These are phyloP conservation scores for Platycercus adscitus DNA, from an alignment of 2,113 vertebrate species.

Conservation along the genomic window DNA sequence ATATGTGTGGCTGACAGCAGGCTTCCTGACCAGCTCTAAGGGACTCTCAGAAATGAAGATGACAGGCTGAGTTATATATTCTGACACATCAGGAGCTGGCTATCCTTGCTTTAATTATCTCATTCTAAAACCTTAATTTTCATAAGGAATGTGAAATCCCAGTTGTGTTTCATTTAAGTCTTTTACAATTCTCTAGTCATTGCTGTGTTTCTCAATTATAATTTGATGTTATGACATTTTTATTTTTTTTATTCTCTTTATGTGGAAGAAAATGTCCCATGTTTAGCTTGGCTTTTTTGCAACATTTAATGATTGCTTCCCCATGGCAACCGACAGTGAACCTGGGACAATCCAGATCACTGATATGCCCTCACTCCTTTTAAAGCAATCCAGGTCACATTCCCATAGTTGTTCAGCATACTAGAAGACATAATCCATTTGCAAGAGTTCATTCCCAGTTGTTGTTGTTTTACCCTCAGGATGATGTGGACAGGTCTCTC, in stretches of 20 bases:
- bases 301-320: not conserved
- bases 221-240: not conserved
- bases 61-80: conserved; percentile 5
- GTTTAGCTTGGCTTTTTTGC: conserved; percentile 15
- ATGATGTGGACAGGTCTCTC: not conserved
- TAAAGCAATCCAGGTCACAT: not conserved
- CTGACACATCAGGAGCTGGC: not conserved
- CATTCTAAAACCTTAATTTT: conserved; percentile 18
- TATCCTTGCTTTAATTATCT: conserved; percentile 21
- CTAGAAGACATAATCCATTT: not conserved
- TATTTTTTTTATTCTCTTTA: not conserved
- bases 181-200: not conserved
- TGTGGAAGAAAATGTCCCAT: conserved; percentile 2
- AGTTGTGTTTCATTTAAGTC: conserved; percentile 15
- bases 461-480: not conserved
- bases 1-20: not conserved
- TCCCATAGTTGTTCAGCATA: not conserved
- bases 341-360: not conserved
- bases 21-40: not conserved
- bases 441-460: not conserved
- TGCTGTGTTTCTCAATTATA: not conserved
- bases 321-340: not conserved
- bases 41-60: not conserved
- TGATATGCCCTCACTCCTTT: not conserved
- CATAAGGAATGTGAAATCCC: not conserved